phyloP scores from a whole-genome alignment of 1,140 invertebrate genomes.

The Macrotrachela quadricornifera region DNA sequence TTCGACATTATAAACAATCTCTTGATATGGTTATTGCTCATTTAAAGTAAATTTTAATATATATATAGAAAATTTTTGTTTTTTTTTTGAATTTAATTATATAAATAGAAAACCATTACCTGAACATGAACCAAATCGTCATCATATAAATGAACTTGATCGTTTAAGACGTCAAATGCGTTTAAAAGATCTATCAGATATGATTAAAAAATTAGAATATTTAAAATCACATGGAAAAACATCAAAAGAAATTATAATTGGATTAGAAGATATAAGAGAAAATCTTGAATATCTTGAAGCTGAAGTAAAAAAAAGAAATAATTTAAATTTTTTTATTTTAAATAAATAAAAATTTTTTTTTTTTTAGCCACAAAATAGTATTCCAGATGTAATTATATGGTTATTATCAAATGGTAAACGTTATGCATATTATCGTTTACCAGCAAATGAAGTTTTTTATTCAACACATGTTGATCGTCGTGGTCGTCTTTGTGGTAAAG shows the following conservation, averaged over 20 bases:
- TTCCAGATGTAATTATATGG: slow-evolving; percentile 36
- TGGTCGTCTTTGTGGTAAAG: slow-evolving; percentile 27
- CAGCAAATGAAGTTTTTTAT: slow-evolving; percentile 28
- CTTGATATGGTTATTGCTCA: no score
- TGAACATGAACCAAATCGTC: slow-evolving; percentile 18
- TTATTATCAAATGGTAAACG: slow-evolving; percentile 33
- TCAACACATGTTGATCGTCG: slow-evolving; percentile 18
- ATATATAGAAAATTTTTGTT: not conserved
- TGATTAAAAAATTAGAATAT: slow-evolving; percentile 17
- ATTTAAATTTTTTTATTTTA: no score
- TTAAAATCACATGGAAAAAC: slow-evolving; percentile 23
- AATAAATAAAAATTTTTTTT: no score
- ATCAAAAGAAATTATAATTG: slow-evolving; percentile 20
- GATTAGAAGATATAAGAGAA: slow-evolving; percentile 15
- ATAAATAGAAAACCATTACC: slow-evolving; percentile 16
- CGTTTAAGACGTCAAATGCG: slow-evolving; percentile 18
- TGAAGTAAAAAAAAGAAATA: no score
- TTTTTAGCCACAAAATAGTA: slow-evolving; percentile 33
- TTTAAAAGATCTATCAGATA: slow-evolving; percentile 17
- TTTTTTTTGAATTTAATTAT: not conserved
- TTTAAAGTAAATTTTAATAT: no score
- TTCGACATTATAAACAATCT: no score
- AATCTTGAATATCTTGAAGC: not conserved
- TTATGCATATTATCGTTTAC: slow-evolving; percentile 30
- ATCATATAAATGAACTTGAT: slow-evolving; percentile 30